Base-by-base conservation (phyloP, 2,888 invertebrate species). In the Cerceris ruficornis region DNA sequence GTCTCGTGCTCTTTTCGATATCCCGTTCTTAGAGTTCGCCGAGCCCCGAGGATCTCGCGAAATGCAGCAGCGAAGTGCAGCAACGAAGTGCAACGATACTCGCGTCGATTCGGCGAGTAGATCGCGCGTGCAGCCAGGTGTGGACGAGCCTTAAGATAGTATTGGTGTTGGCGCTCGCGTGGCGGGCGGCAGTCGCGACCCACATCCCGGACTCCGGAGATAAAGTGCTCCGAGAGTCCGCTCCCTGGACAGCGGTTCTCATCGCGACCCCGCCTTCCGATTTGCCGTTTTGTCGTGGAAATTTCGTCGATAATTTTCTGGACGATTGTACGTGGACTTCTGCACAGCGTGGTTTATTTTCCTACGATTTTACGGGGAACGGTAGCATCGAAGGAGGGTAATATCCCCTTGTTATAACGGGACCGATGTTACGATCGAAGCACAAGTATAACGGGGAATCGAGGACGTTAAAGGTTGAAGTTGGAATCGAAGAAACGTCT, bases 141-240 rank as follows among this genome's bases (percentile, higher is more conserved):
- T 89, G 88, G 81, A 88, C 83, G 87, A 82, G 84, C 78, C 89
- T 88, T 88, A 85, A 89, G 79, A 76, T 83, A 75, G 83, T 84
- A 72, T 75, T 77, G 65, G 78, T 77, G 77, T 62, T 69, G 49
- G 78, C 73, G 84, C 75, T 90, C 89, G 91, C 90, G 89, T 90
- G 90, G 90, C 91, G 88, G 89, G 88, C 90, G 88, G 89, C 90
- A 88, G 86, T 89, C 88, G 89, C 91, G 91, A 92, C 91, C 92
- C 90, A 92, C 91, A 91, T 91, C 91, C 87, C 85, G 88, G 84
- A 88, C 87, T 82, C 80, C 68, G 81, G 85, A 89, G 89, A 90
- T 91, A 90, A 91, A 91, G 90, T 90, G 87, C 91, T 90, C 84
- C 87, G 84, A 84, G 85, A 87, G 87, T 88, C 88, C 88, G 88